Conservation (phyloP, 1,140 invertebrate species). For the Drosophila sp. region DNA sequence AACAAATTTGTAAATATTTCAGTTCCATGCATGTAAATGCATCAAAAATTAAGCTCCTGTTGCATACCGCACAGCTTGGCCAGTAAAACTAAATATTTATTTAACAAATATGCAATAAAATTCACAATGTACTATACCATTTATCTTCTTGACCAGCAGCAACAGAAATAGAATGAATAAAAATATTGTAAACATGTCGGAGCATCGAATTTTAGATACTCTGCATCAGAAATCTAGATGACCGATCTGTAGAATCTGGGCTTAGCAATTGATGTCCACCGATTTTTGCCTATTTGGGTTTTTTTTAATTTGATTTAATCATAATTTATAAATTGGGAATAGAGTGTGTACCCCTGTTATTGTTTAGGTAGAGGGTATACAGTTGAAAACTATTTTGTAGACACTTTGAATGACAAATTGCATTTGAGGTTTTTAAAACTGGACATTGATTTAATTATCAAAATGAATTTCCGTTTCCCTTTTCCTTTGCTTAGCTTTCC, state of each 20-base stretch:
- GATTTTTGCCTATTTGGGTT: not conserved
- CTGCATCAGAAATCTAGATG: not conserved
- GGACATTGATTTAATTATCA: slow-evolving; percentile 66
- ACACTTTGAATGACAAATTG: slow-evolving; percentile 51
- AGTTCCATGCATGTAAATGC: slow-evolving; percentile 28
- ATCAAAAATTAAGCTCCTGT: slow-evolving; percentile 35
- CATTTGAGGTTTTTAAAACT: slow-evolving; percentile 55
- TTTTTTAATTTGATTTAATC: too few relatives aligned
- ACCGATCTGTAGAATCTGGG: too few relatives aligned
- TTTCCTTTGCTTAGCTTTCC: not conserved
- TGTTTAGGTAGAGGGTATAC: not conserved
- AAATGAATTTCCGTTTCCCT: slow-evolving; percentile 41
- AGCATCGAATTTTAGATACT: not conserved
- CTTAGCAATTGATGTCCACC: not conserved
- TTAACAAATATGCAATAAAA: slow-evolving; percentile 58
- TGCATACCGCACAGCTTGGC: slow-evolving; percentile 25
- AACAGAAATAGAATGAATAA: not conserved
- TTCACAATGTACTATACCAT: slow-evolving; percentile 13
- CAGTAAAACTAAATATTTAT: slow-evolving; percentile 50
- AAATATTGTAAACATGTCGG: not conserved
- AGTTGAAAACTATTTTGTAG: slow-evolving; percentile 21
- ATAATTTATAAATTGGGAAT: not conserved
- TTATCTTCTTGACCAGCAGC: slow-evolving; percentile 9
- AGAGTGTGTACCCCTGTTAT: not conserved
- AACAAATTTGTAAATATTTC: slow-evolving; percentile 60